A percentile compares a stretch with the other conserved stretches of the same genome.
Evolutionary conservation across 2,113 vertebrate genomes (phyloP).

Genomic region (Zingel zingel): DNA sequence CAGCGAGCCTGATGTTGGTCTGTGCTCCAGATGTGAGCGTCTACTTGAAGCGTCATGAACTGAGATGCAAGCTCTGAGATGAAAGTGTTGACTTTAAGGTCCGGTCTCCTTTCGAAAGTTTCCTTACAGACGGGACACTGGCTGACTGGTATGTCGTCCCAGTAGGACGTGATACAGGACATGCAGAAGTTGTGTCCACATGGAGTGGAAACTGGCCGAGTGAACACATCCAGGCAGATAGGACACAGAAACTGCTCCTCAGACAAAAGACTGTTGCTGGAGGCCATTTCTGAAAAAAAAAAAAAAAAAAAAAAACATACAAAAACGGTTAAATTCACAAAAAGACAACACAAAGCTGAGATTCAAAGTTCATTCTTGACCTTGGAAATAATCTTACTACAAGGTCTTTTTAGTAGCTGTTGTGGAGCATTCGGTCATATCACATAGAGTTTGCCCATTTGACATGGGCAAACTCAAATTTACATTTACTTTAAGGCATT

Average conservation of each 20-base stretch:
- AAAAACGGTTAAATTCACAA: too few relatives aligned
- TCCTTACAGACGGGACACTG: slow-evolving; percentile 67
- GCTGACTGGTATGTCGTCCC: slow-evolving; percentile 5
- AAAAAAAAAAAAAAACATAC: neutral
- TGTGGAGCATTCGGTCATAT: too few relatives aligned
- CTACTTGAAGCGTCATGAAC: slow-evolving; percentile 35
- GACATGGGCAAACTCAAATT: too few relatives aligned
- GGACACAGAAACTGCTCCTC: slow-evolving; percentile 73
- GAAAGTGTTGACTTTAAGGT: slow-evolving; percentile 75
- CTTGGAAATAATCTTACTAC: too few relatives aligned
- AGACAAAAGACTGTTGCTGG: slow-evolving; percentile 40
- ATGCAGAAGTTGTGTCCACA: slow-evolving; percentile 80
- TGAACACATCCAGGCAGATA: slow-evolving; percentile 69
- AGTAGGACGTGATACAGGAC: slow-evolving; percentile 62
- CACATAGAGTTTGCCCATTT: too few relatives aligned
- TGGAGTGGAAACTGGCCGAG: slow-evolving; percentile 66
- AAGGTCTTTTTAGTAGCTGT: too few relatives aligned
- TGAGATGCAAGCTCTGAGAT: slow-evolving; percentile 53
- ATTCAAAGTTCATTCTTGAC: too few relatives aligned
- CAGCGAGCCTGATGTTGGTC: neutral
- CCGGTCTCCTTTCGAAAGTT: slow-evolving; percentile 32
- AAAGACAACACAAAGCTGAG: too few relatives aligned
- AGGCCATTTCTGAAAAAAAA: slow-evolving; percentile 68
- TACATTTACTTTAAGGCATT: too few relatives aligned
- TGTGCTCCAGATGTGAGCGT: neutral